Conservation (phyloP, 2,888 invertebrate species). For the Choristoneura rosaceana region DNA sequence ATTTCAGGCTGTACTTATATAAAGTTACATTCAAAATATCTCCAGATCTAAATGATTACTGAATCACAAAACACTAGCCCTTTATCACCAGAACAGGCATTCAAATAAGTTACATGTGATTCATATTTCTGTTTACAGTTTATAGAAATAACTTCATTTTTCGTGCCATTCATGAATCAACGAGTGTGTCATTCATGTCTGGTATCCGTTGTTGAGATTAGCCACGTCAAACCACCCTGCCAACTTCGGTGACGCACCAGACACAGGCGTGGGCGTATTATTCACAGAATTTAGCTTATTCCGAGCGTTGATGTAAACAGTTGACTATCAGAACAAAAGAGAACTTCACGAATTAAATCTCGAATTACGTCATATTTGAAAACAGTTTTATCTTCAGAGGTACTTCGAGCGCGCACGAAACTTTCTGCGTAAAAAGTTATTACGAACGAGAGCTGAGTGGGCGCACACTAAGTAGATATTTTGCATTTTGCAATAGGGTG, state of each 20-base stretch:
- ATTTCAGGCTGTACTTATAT: no score
- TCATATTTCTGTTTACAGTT: neutral
- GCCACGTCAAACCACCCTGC: slow-evolving; percentile 1
- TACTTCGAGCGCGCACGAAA: neutral
- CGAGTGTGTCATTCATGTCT: neutral
- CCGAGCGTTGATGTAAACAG: slow-evolving; percentile 10
- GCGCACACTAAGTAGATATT: slow-evolving; percentile 1
- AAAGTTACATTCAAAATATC: no score
- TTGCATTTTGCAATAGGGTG: slow-evolving; percentile 15
- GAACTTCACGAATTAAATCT: neutral
- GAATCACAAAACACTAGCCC: neutral
- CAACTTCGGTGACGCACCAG: slow-evolving; percentile 1
- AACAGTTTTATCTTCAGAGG: slow-evolving; percentile 6
- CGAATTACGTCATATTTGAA: neutral
- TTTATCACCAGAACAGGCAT: neutral
- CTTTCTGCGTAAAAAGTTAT: slow-evolving; percentile 19
- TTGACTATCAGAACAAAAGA: neutral
- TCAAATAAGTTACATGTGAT: neutral
- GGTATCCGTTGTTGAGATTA: slow-evolving; percentile 7
- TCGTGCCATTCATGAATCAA: neutral
- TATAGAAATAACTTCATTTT: neutral
- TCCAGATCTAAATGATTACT: no score
- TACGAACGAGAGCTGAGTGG: slow-evolving; percentile 8
- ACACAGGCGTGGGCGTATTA: slow-evolving; percentile 8
- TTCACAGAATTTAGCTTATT: slow-evolving; percentile 12